phyloP scores from a whole-genome alignment of 2,113 vertebrate species.

The Piaya cayana region DNA sequence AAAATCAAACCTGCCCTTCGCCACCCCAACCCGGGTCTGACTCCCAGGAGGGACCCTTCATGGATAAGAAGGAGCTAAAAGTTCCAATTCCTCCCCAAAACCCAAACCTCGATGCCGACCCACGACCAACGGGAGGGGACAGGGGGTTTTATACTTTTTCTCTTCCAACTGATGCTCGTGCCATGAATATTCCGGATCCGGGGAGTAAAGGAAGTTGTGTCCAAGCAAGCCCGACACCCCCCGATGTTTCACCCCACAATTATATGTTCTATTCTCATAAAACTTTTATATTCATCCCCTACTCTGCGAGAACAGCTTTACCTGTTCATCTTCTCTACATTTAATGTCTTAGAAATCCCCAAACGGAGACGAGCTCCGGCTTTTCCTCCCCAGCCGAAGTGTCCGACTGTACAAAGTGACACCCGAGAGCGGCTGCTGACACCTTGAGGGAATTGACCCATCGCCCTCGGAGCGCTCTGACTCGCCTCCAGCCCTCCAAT shows the following conservation, averaged over 20 bases:
- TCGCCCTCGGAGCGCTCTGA: accelerated
- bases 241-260: background rate
- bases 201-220: background rate
- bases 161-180: background rate
- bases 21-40: background rate
- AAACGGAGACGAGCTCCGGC: background rate
- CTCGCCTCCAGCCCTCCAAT: accelerated
- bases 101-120: accelerated
- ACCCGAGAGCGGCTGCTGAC: accelerated
- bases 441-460: background rate
- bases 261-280: accelerated
- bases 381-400: background rate
- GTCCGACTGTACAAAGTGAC: accelerated
- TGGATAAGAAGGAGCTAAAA: background rate
- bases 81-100: background rate
- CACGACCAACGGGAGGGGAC: no score
- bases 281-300: background rate
- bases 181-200: background rate
- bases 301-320: background rate
- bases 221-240: background rate
- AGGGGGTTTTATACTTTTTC: accelerated
- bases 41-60: background rate
- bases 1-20: background rate
- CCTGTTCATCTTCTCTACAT: background rate
- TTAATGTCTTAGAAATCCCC: background rate